Conservation (phyloP, 2,888 invertebrate genomes). For the Rambutsinella grinnellia region DNA sequence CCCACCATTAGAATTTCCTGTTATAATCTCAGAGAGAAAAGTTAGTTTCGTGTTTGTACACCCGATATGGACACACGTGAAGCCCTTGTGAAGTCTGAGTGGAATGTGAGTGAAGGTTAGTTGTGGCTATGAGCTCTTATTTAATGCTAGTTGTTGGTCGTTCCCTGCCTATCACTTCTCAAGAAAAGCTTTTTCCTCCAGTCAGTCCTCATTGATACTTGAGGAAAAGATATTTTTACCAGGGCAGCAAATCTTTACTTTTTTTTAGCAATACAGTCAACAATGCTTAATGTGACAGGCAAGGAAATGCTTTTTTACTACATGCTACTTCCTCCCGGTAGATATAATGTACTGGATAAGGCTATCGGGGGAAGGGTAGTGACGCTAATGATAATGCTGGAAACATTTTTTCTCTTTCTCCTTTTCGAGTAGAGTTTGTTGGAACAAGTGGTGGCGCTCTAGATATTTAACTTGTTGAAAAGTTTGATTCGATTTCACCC, state of each 20-base stretch:
- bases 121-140: neutral
- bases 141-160: neutral
- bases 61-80: neutral
- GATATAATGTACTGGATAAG: too few species aligned
- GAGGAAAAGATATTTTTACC: neutral
- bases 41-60: neutral
- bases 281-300: neutral
- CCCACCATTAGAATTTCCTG: conserved; percentile 33
- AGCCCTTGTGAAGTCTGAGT: neutral
- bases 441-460: neutral
- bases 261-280: neutral
- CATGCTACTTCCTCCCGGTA: too few species aligned
- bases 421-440: neutral
- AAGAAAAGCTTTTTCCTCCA: neutral
- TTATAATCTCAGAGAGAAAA: conserved; percentile 19
- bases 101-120: neutral
- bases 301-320: too few species aligned
- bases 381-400: too few species aligned
- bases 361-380: too few species aligned
- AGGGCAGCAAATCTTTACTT: neutral
- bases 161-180: neutral
- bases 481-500: neutral
- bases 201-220: conserved; percentile 22
- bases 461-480: neutral
- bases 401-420: too few species aligned